Evolutionary conservation across 64 coral and sea anemone genomes (phyloP), one percentile per base, ranked within the genome.

Genomic region (Stichodactyla helianthus): DNA sequence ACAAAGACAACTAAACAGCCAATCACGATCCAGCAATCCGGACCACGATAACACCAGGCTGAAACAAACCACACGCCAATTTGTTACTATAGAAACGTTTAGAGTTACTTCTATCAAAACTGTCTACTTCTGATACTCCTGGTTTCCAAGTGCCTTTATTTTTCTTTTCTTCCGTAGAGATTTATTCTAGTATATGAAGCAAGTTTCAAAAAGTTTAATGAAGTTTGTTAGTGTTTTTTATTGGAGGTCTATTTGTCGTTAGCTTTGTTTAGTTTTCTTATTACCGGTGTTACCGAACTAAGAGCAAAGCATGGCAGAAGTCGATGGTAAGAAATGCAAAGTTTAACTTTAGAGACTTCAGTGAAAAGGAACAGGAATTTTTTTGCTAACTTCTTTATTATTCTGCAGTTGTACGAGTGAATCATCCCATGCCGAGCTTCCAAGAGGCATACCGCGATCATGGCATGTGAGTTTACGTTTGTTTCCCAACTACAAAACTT

Each of bases 341-440:
- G 22, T n/a, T 25, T 20, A 22, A 70, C 65, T 44, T 44, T 44
- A 44, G 35, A 44, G 35, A 3, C 35, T 44, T 44, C 35, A 44
- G 35, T 44, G 35, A 44, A 44, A 44, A 44, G 35, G 35, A 20
- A 16, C 10, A 7, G 0, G 8, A 79, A 79, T 16, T 0, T 79
- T 79, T 79, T 79, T 6, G 10, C 76, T 15, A 50, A 50, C 31
- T 79, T 18, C 50, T 79, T 79, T 51, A 44, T 81, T 81, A 63
- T 85, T 56, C 67, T 57, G 5, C 78, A 93, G 92, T 89, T 20
- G 44, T 93, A 71, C 59, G 77, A 85, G 84, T 93, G 6, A 89
- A 93, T 53, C 92, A 93, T 59, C 83, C 87, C 5, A 78, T 93
- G 28, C 92, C 92, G 16, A 79, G 61, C 77, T 89, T 89, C 25